Percentiles rank a stretch among this genome's conserved stretches.
These are phyloP conservation scores for Acanthosepion pharaonis DNA, from an alignment of 2,888 invertebrate species.

Conservation along the genomic window DNA sequence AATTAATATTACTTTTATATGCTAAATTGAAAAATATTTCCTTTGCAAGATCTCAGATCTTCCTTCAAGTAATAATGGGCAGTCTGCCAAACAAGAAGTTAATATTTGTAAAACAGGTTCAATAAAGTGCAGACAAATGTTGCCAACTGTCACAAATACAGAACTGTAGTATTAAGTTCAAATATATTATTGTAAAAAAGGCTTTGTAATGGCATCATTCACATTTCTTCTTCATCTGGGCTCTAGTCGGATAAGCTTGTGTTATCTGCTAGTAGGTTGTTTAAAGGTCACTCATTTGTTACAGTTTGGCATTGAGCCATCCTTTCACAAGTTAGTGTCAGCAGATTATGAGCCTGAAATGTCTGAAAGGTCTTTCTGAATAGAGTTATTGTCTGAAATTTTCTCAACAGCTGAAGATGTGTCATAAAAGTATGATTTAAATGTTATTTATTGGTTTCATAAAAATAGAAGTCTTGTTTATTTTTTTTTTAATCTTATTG, in stretches of 20 bases:
- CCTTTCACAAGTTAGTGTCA: background rate
- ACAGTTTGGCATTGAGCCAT: background rate
- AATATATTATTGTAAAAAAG: background rate
- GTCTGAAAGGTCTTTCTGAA: background rate
- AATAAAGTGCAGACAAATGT: background rate
- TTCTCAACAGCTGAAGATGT: background rate
- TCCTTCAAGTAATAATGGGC: background rate
- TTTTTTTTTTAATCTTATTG: too few species aligned
- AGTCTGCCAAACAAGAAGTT: background rate
- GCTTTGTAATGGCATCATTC: background rate
- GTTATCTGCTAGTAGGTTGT: background rate
- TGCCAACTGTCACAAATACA: background rate
- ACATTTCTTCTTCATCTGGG: background rate
- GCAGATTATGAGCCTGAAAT: constrained; percentile 33
- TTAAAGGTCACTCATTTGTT: constrained; percentile 20
- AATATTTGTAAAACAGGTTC: background rate
- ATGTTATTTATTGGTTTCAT: too few species aligned
- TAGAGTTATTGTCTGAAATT: background rate
- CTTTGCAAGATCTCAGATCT: background rate
- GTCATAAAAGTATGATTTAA: background rate
- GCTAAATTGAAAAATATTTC: background rate
- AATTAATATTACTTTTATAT: too few species aligned
- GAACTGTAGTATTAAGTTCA: background rate
- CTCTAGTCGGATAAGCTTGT: background rate
- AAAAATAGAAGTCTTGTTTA: too few species aligned